phyloP scores from a whole-genome alignment of 2,797 vertebrate genomes.

The Percopsis omiscomaycus region DNA sequence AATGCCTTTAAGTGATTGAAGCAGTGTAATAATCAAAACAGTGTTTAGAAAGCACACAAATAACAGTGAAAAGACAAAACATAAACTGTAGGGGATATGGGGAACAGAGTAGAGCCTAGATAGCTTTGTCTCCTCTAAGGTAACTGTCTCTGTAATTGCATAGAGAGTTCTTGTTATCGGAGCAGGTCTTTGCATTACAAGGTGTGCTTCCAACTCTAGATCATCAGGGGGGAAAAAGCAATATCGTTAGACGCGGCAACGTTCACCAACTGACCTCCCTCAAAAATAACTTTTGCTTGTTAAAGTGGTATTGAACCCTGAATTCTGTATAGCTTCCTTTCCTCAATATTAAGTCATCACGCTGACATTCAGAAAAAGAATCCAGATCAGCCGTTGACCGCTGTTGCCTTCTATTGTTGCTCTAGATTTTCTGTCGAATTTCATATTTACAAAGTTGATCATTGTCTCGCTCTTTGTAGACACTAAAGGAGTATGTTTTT shows the following conservation, averaged over 20 bases:
- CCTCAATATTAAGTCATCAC: neutral
- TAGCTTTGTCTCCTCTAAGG: too few species aligned
- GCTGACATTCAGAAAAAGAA: too few species aligned
- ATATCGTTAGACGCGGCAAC: neutral
- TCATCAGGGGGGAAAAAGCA: neutral
- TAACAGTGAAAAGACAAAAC: neutral
- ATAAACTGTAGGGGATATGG: neutral
- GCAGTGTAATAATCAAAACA: neutral
- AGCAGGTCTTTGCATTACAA: conserved; percentile 29
- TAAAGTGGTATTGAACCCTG: conserved; percentile 1
- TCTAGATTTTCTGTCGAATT: too few species aligned
- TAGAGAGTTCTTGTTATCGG: neutral
- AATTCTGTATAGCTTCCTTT: conserved; percentile 6
- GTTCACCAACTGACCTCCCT: conserved; percentile 12
- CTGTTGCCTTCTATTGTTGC: too few species aligned
- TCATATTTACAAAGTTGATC: too few species aligned
- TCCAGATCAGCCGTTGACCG: too few species aligned
- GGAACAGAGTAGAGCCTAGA: neutral
- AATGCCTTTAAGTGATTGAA: neutral
- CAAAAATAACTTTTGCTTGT: conserved; percentile 44
- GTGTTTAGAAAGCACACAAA: neutral
- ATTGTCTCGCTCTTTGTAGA: too few species aligned
- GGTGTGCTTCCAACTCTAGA: conserved; percentile 33
- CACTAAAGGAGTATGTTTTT: too few species aligned
- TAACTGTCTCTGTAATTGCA: too few species aligned